Evolutionary conservation across 2,113 vertebrate species (phyloP).

Genomic region (Hymenochirus boettgeri): DNA sequence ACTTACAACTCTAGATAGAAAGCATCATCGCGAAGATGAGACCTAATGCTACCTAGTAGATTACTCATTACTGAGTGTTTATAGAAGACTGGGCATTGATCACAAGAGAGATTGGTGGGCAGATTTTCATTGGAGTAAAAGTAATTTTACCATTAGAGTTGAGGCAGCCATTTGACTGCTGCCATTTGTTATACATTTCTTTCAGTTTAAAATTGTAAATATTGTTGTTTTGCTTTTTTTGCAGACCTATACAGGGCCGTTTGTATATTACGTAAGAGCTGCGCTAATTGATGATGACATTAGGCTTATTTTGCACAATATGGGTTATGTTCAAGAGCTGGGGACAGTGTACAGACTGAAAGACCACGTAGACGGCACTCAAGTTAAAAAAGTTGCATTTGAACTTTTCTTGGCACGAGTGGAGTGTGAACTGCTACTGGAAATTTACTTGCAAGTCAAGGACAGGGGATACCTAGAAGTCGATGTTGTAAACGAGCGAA

Average conservation of each 20-base stretch:
- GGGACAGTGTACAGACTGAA: constrained; percentile 73
- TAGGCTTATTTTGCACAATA: constrained; percentile 76
- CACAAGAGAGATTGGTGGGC: too few species aligned
- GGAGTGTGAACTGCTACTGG: constrained; percentile 87
- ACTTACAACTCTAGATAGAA: too few species aligned
- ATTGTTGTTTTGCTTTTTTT: constrained; percentile 33
- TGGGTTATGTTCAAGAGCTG: constrained; percentile 87
- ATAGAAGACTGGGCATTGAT: too few species aligned
- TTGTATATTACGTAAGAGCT: constrained; percentile 91
- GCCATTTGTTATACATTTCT: too few species aligned
- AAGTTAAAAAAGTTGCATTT: constrained; percentile 78
- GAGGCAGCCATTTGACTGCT: too few species aligned
- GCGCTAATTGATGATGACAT: constrained; percentile 82
- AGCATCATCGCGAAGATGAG: too few species aligned
- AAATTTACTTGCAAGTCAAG: constrained; percentile 85
- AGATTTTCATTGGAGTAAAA: too few species aligned
- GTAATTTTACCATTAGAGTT: too few species aligned
- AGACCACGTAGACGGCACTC: constrained; percentile 69
- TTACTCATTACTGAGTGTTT: too few species aligned
- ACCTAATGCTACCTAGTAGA: too few species aligned
- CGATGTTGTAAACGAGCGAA: constrained; percentile 79
- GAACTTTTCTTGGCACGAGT: constrained; percentile 91
- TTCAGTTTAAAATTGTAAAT: too few species aligned
- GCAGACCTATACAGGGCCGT: constrained; percentile 94
- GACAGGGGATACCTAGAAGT: constrained; percentile 79